Evolutionary conservation across 2,888 invertebrate species (phyloP).

Genomic region (Trissoscelio sp.): DNA sequence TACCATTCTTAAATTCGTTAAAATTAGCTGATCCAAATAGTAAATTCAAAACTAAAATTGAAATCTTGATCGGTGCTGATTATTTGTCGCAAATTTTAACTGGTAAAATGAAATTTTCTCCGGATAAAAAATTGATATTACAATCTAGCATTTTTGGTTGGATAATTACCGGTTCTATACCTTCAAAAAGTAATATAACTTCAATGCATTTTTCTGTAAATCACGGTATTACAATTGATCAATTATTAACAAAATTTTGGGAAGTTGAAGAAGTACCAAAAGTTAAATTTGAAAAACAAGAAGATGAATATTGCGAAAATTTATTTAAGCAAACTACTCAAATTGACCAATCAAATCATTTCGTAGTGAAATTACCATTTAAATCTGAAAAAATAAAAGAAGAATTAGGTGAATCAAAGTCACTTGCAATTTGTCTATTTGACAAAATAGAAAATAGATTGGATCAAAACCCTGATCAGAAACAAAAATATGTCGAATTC

Average conservation of each 20-base stretch:
- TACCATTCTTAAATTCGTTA: not conserved
- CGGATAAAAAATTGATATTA: not conserved
- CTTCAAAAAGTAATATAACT: not conserved
- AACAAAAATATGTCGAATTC: not conserved
- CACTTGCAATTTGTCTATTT: not conserved
- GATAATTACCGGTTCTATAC: not conserved
- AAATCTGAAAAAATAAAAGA: not conserved
- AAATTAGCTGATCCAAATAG: not conserved
- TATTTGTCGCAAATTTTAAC: not conserved
- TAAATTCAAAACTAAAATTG: not conserved
- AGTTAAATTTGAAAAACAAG: not conserved
- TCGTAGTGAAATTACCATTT: conserved; percentile 1
- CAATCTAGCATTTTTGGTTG: not conserved
- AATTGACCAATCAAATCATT: not conserved
- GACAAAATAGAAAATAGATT: not conserved
- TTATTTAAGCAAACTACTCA: not conserved
- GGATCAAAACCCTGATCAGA: not conserved
- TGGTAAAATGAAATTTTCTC: not conserved
- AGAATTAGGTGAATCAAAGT: not conserved
- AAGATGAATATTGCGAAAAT: not conserved
- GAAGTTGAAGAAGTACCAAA: not conserved
- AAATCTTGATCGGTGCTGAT: not conserved
- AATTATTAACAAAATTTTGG: conserved; percentile 4
- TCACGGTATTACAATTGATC: not conserved
- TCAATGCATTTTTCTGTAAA: not conserved